A percentile compares a stretch with the other conserved stretches of the same genome.
Evolutionary conservation across 2,113 vertebrate species (phyloP).

Genomic region (Ginglymostoma cirratum): DNA sequence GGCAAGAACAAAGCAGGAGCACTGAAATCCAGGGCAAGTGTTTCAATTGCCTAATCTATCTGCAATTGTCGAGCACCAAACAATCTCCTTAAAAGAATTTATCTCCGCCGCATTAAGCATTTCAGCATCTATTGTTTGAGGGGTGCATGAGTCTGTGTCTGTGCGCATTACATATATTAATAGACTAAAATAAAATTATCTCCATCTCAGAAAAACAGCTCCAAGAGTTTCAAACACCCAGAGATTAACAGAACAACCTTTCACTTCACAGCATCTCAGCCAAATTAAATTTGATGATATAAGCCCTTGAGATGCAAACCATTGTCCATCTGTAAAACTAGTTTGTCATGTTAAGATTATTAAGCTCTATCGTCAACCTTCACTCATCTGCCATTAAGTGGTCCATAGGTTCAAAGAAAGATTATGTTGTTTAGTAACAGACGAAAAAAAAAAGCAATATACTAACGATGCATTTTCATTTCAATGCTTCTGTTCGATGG

Average conservation of each 20-base stretch:
- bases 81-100: conserved; percentile 37
- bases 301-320: background rate
- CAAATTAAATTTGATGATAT: conserved; percentile 28
- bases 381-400: conserved; percentile 24
- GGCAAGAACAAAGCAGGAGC: background rate
- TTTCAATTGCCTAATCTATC: conserved; percentile 15
- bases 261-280: background rate
- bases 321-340: background rate
- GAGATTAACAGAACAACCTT: conserved; percentile 10
- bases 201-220: background rate
- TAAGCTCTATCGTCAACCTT: background rate
- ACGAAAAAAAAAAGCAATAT: conserved; percentile 28
- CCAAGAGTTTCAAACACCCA: background rate
- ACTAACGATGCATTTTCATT: conserved; percentile 8
- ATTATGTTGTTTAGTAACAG: background rate
- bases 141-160: background rate
- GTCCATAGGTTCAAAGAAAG: conserved; percentile 33
- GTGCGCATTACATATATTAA: conserved; percentile 39
- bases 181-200: background rate
- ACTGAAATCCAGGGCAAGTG: conserved; percentile 4
- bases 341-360: conserved; percentile 23
- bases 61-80: background rate
- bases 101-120: background rate
- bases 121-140: conserved; percentile 25
- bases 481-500: background rate